phyloP scores from a whole-genome alignment of 2,797 vertebrate species.

The Harpagifer antarcticus region DNA sequence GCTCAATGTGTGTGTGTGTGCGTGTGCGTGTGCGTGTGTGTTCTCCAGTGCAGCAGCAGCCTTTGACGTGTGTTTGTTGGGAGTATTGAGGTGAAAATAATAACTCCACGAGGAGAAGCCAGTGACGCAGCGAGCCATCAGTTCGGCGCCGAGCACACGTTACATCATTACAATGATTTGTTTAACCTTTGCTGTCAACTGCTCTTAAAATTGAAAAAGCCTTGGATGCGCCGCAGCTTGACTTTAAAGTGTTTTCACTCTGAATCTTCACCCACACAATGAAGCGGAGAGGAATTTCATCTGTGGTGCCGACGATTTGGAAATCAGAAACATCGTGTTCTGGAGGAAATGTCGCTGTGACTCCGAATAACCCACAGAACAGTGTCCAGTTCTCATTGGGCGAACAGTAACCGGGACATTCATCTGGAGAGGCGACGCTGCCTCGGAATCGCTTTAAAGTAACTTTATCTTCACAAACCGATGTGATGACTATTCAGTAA shows the following conservation, averaged over 20 bases:
- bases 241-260: slow-evolving; percentile 1
- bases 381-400: background rate
- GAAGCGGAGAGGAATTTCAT: background rate
- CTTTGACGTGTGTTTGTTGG: slow-evolving; percentile 9
- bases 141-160: slow-evolving; percentile 31
- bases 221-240: background rate
- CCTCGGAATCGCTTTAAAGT: too few relatives aligned
- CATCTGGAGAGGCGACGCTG: too few relatives aligned
- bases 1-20: background rate
- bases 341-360: background rate
- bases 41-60: background rate
- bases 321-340: background rate
- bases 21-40: too few relatives aligned
- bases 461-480: too few relatives aligned
- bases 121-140: slow-evolving; percentile 4
- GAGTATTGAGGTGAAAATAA: slow-evolving; percentile 33
- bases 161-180: slow-evolving; percentile 22
- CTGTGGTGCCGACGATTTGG: background rate
- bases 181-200: slow-evolving; percentile 12
- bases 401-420: background rate
- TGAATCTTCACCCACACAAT: background rate
- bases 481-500: too few relatives aligned
- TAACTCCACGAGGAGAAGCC: slow-evolving; percentile 34
- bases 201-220: background rate
- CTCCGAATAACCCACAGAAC: background rate